phyloP scores from a whole-genome alignment of 2,797 vertebrate genomes.

The Acrossocheilus fasciatus region DNA sequence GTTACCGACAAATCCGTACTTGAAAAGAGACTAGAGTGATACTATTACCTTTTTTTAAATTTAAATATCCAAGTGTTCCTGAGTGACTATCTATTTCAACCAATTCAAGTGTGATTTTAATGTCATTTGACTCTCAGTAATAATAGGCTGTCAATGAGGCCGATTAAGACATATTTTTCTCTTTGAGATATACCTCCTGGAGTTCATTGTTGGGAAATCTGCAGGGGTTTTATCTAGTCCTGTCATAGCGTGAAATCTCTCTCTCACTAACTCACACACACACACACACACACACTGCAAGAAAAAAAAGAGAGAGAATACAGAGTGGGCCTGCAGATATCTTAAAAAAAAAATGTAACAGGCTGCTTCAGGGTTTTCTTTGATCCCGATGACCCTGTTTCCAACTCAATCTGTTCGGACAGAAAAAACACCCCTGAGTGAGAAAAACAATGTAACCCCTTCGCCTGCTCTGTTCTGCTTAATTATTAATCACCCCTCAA shows the following conservation, averaged over 20 bases:
- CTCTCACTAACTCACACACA: conserved; percentile 55
- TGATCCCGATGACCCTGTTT: conserved; percentile 73
- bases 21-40: conserved; percentile 67
- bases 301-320: conserved; percentile 52
- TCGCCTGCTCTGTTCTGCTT: conserved; percentile 50
- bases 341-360: conserved; percentile 62
- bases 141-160: conserved; percentile 49
- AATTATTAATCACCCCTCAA: conserved; percentile 58
- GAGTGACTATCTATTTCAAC: conserved; percentile 12
- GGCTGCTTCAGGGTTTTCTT: conserved; percentile 76
- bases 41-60: conserved; percentile 22
- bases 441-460: conserved; percentile 59
- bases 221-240: conserved; percentile 67
- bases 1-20: conserved; percentile 76
- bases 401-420: conserved; percentile 80
- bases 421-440: conserved; percentile 56
- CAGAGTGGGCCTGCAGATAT: conserved; percentile 64
- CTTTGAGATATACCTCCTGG: conserved; percentile 66
- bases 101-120: conserved; percentile 43
- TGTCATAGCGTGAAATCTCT: conserved; percentile 68
- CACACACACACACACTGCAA: conserved; percentile 58
- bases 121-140: conserved; percentile 39
- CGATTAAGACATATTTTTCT: conserved; percentile 64
- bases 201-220: conserved; percentile 70
- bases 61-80: conserved; percentile 29